A percentile compares a stretch with the other conserved stretches of the same genome.
Evolutionary conservation across 2,797 vertebrate genomes (phyloP).

Genomic region (Microtus agrestis): DNA sequence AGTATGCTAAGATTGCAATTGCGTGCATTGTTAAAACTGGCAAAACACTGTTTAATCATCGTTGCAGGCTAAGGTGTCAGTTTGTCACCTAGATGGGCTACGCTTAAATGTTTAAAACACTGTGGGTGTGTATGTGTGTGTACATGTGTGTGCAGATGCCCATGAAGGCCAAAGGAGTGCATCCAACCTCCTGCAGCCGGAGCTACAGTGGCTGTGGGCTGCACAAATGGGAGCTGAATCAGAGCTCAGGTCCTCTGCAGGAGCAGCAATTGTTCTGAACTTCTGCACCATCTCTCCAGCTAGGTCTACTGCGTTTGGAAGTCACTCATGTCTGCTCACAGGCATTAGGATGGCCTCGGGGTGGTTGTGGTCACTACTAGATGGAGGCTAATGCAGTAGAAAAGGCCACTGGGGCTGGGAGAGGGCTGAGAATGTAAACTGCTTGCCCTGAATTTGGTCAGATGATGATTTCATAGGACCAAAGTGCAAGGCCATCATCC

Average conservation of each 20-base stretch:
- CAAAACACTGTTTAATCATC: neutral
- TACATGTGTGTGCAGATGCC: neutral
- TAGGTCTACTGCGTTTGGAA: neutral
- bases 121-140: neutral
- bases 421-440: neutral
- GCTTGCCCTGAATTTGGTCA: neutral
- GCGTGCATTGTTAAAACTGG: neutral
- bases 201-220: neutral
- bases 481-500: neutral
- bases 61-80: neutral
- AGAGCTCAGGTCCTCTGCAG: neutral
- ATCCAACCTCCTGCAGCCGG: neutral
- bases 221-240: neutral
- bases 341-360: neutral
- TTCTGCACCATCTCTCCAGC: neutral
- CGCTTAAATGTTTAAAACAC: neutral
- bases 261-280: neutral
- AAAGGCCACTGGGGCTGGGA: neutral
- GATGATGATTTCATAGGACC: neutral
- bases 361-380: neutral
- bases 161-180: neutral
- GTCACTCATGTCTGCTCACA: slow-evolving; percentile 1
- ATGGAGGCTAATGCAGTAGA: neutral
- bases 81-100: neutral
- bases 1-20: neutral